phyloP scores from a whole-genome alignment of 2,888 invertebrate genomes.

The Ypsolopha scabrella region DNA sequence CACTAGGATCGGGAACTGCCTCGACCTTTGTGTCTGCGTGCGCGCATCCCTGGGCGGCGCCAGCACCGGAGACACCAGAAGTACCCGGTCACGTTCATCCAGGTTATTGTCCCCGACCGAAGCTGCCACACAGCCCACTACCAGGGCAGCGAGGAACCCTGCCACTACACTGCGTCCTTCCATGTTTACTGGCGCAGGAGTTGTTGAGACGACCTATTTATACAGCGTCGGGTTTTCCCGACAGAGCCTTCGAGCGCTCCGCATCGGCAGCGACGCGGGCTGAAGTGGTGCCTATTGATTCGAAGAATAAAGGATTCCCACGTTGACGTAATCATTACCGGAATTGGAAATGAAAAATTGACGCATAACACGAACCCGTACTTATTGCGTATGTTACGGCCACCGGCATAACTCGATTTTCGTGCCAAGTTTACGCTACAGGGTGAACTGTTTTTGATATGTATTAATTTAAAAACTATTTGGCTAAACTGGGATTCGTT shows the following conservation, averaged over 20 bases:
- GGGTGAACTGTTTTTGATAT: no score
- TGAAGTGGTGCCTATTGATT: constrained; percentile 8
- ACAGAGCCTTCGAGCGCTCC: constrained; percentile 33
- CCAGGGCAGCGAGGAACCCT: constrained; percentile 39
- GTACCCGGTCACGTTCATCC: constrained; percentile 41
- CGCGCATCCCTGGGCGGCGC: constrained; percentile 52
- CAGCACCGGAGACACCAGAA: constrained; percentile 51
- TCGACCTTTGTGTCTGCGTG: constrained; percentile 40
- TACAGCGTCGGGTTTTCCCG: constrained; percentile 41
- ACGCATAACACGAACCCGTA: no score
- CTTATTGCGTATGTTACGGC: no score
- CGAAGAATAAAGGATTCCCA: constrained; percentile 29
- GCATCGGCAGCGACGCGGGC: constrained; percentile 15
- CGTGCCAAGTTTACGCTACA: no score
- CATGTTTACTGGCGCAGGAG: constrained; percentile 53
- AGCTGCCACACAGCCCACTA: constrained; percentile 16
- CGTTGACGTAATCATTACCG: constrained; percentile 30
- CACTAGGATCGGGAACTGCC: constrained; percentile 56
- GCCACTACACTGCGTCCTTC: constrained; percentile 49
- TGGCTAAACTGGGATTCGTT: no score
- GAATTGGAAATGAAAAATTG: no score
- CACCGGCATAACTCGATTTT: no score
- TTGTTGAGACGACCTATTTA: constrained; percentile 51
- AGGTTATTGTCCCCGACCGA: constrained; percentile 44
- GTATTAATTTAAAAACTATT: no score